Percentiles rank a stretch among this genome's conserved stretches.
These are phyloP conservation scores for Drosophila anomalata DNA, from an alignment of 2,888 invertebrate species.

Conservation along the genomic window DNA sequence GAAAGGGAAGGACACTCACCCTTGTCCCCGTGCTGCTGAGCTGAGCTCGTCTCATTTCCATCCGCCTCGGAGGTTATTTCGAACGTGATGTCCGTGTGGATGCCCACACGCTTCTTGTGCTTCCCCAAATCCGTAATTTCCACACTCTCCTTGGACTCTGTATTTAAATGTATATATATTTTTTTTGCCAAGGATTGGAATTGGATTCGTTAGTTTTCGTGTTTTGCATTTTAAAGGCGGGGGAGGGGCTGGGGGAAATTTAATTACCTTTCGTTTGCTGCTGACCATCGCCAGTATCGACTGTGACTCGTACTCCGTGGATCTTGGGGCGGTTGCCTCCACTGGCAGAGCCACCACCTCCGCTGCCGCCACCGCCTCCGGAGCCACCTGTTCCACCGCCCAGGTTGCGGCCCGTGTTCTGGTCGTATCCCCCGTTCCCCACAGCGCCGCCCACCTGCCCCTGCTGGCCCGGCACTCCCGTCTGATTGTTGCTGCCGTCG, in stretches of 20 bases:
- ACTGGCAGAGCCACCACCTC: conserved; percentile 31
- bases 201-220: conserved; percentile 37
- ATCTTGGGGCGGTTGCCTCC: conserved; percentile 82
- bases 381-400: conserved; percentile 16
- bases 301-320: conserved; percentile 84
- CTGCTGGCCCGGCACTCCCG: conserved; percentile 62
- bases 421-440: conserved; percentile 44
- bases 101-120: conserved; percentile 83
- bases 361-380: conserved; percentile 1
- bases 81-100: conserved; percentile 84
- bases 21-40: conserved; percentile 80
- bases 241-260: conserved; percentile 42
- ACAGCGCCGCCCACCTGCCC: conserved; percentile 34
- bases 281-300: conserved; percentile 83
- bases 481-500: conserved; percentile 64
- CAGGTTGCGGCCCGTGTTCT: conserved; percentile 55
- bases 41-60: conserved; percentile 80
- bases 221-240: conserved; percentile 15
- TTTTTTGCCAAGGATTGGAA: conserved; percentile 8
- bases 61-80: conserved; percentile 82
- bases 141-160: conserved; percentile 83
- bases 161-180: conserved; percentile 26
- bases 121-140: conserved; percentile 83
- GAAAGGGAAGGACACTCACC: conserved; percentile 57
- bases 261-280: conserved; percentile 81